phyloP scores from a whole-genome alignment of 1,140 invertebrate species.

The Marisa cornuarietis region DNA sequence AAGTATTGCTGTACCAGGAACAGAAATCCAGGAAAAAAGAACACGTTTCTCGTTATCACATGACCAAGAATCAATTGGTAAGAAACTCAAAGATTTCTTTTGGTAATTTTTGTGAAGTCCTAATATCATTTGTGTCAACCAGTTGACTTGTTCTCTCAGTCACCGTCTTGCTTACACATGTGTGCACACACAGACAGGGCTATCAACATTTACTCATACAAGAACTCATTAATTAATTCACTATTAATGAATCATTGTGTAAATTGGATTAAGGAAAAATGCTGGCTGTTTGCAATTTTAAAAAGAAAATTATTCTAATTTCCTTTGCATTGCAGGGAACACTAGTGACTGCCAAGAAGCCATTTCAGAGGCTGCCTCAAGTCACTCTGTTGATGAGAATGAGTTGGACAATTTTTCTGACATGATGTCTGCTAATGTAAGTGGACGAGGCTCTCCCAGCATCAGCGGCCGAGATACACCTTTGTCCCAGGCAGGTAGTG shows the following conservation, averaged over 20 bases:
- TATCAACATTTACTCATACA: too few species aligned
- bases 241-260: too few species aligned
- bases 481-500: constrained; percentile 73
- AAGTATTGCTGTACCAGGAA: constrained; percentile 51
- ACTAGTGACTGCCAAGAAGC: constrained; percentile 93
- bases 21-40: constrained; percentile 69
- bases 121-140: too few species aligned
- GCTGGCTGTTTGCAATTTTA: too few species aligned
- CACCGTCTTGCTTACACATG: constrained; percentile 7
- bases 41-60: constrained; percentile 80
- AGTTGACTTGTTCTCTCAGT: too few species aligned
- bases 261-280: too few species aligned
- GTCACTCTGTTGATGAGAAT: constrained; percentile 90
- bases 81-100: neutral
- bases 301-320: neutral
- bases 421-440: constrained; percentile 92
- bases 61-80: constrained; percentile 82
- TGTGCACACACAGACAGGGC: neutral
- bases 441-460: constrained; percentile 86
- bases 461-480: constrained; percentile 91
- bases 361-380: constrained; percentile 92
- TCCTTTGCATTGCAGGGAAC: constrained; percentile 72
- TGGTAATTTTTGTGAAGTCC: too few species aligned
- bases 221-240: too few species aligned
- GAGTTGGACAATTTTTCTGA: constrained; percentile 85